Evolutionary conservation across 2,113 vertebrate genomes (phyloP).

Genomic region (Aldabrachelys gigantea): DNA sequence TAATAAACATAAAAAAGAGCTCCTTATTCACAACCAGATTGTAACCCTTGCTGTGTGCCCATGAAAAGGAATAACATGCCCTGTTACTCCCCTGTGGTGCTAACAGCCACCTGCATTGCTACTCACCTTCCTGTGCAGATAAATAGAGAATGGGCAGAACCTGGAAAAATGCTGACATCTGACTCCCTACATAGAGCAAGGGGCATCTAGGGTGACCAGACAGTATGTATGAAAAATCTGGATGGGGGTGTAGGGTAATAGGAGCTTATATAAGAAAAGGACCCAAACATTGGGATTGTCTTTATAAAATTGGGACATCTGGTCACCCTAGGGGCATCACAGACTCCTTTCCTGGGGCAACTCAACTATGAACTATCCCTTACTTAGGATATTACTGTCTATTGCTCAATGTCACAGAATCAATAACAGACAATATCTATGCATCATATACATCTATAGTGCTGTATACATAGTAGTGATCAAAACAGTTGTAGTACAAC

Average conservation of each 20-base stretch:
- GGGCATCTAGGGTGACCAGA: background rate
- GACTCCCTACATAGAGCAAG: background rate
- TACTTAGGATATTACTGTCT: background rate
- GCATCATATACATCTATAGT: background rate
- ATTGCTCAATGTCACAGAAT: background rate
- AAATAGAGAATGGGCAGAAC: background rate
- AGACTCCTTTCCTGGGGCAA: background rate
- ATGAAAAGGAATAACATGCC: background rate
- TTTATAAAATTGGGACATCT: too few species aligned
- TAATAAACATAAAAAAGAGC: too few species aligned
- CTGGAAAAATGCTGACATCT: background rate
- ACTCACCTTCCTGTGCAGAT: background rate
- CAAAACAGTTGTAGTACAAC: background rate
- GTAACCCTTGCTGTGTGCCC: background rate
- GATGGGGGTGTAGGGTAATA: too few species aligned
- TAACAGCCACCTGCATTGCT: background rate
- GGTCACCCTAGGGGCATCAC: background rate
- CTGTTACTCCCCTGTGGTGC: background rate
- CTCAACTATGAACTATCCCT: background rate
- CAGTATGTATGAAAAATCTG: too few species aligned
- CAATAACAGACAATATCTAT: background rate
- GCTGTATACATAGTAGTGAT: background rate
- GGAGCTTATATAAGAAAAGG: too few species aligned
- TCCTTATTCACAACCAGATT: too few species aligned
- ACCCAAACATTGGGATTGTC: too few species aligned